phyloP scores from a whole-genome alignment of 2,888 invertebrate genomes.

The Dinocampus coccinellae region DNA sequence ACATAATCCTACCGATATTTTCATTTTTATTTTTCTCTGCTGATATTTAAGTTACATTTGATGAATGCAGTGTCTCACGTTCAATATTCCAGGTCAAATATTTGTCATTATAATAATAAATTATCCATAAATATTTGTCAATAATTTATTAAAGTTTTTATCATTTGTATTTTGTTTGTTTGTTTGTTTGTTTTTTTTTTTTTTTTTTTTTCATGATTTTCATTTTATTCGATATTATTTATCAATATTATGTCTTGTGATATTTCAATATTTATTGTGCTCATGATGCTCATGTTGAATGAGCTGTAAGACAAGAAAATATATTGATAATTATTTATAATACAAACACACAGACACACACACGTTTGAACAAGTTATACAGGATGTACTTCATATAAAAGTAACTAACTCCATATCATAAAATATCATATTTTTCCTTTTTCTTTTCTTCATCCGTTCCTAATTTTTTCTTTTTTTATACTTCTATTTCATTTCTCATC shows the following conservation, averaged over 20 bases:
- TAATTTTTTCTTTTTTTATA: slow-evolving; percentile 15
- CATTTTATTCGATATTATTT: no score
- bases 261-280: background rate
- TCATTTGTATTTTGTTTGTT: background rate
- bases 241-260: background rate
- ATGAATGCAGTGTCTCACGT: background rate
- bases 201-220: no score
- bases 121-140: background rate
- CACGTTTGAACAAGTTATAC: background rate
- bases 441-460: background rate
- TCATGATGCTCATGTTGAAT: background rate
- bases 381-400: slow-evolving; percentile 17
- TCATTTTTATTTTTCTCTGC: slow-evolving; percentile 28
- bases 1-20: slow-evolving; percentile 32
- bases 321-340: background rate
- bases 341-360: background rate
- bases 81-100: background rate
- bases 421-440: slow-evolving; percentile 21
- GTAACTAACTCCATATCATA: slow-evolving; percentile 39
- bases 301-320: background rate
- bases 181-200: no score
- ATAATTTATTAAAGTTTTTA: background rate
- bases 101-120: background rate
- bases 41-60: slow-evolving; percentile 3
- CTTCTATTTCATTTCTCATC: background rate